Evolutionary conservation across 2,113 vertebrate genomes (phyloP).

Genomic region (Syngnathus scovelli): DNA sequence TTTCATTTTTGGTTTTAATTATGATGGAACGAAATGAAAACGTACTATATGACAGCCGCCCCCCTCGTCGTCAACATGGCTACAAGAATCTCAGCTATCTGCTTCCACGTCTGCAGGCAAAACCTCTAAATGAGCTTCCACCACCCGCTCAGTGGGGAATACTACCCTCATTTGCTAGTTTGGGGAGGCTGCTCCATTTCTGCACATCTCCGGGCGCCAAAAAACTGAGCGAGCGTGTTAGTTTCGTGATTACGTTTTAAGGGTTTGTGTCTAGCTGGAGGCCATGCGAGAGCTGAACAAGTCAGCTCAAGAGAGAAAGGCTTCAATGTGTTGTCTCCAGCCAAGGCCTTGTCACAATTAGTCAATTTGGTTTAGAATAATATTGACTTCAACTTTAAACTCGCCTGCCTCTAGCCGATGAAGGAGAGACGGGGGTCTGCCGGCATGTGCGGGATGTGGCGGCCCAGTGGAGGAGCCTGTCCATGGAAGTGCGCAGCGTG

Average conservation of each 20-base stretch:
- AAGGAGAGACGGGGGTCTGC: slow-evolving; percentile 78
- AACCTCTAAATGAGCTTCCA: slow-evolving; percentile 74
- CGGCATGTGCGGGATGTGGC: slow-evolving; percentile 86
- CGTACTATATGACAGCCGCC: background rate
- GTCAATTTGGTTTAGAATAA: too few species aligned
- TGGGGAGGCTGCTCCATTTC: slow-evolving; percentile 67
- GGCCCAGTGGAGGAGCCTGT: slow-evolving; percentile 89
- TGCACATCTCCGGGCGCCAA: slow-evolving; percentile 58
- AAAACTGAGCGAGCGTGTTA: slow-evolving; percentile 54
- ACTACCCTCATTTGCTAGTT: slow-evolving; percentile 70
- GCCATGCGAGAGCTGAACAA: slow-evolving; percentile 48
- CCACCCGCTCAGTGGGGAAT: slow-evolving; percentile 70
- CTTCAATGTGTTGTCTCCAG: too few species aligned
- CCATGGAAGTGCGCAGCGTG: slow-evolving; percentile 88
- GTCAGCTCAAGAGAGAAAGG: slow-evolving; percentile 40
- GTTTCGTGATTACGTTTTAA: slow-evolving; percentile 53
- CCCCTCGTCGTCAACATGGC: slow-evolving; percentile 24
- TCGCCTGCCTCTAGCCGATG: slow-evolving; percentile 72
- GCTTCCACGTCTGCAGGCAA: slow-evolving; percentile 58
- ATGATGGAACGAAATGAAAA: background rate
- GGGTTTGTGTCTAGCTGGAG: slow-evolving; percentile 48
- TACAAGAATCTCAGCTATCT: slow-evolving; percentile 34
- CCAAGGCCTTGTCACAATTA: too few species aligned
- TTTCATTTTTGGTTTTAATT: background rate
- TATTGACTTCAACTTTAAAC: too few species aligned